phyloP scores from a whole-genome alignment of 1,140 invertebrate species.

The Arion vulgaris region DNA sequence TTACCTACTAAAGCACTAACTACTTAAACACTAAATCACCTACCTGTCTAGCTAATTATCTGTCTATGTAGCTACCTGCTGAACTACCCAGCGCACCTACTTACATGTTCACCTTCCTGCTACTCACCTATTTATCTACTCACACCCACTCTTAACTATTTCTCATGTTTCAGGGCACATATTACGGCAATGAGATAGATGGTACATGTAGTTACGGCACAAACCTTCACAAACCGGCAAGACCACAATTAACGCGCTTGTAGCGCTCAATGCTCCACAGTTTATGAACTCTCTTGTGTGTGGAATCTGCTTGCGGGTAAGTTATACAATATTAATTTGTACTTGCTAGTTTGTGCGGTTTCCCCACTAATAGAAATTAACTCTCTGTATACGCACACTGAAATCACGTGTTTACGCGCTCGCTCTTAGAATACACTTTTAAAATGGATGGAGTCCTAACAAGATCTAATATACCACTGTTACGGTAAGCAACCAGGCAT shows the following conservation, averaged over 20 bases:
- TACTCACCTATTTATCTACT: too few species aligned
- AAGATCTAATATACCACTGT: too few species aligned
- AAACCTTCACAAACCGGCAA: background rate
- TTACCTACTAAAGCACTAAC: too few species aligned
- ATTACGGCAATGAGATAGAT: slow-evolving; percentile 7
- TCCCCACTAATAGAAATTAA: too few species aligned
- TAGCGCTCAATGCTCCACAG: slow-evolving; percentile 20
- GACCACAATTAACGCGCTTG: slow-evolving; percentile 6
- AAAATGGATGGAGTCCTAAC: too few species aligned
- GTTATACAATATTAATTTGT: background rate
- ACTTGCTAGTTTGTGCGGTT: too few species aligned
- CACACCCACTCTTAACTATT: too few species aligned
- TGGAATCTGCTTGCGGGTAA: slow-evolving; percentile 33
- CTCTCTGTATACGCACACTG: too few species aligned
- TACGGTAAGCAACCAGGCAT: too few species aligned
- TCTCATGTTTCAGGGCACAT: slow-evolving; percentile 10
- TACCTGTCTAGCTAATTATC: background rate
- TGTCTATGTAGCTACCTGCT: background rate
- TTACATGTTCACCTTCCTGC: background rate
- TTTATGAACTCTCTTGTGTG: slow-evolving; percentile 22
- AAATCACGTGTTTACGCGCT: too few species aligned
- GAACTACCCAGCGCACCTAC: background rate
- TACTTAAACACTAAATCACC: too few species aligned
- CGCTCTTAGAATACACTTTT: too few species aligned
- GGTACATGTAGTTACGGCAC: slow-evolving; percentile 18